Base-by-base conservation (phyloP, 2,888 invertebrate species). In the Aleiodes testaceus region DNA sequence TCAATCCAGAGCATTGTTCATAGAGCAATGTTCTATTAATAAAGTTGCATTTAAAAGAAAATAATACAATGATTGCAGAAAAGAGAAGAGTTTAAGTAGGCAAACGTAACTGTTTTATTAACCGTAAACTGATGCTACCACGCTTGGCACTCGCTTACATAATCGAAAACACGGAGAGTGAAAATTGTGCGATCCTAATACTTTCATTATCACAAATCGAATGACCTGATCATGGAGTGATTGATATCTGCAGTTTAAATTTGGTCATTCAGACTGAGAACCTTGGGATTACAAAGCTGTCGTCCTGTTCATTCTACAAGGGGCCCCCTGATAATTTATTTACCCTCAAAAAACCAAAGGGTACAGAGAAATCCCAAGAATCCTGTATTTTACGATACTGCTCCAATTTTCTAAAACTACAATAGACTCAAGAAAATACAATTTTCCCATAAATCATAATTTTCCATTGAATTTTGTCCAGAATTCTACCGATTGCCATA, bases 141-240 rank as follows among this genome's bases (percentile, higher is more conserved):
- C 75, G 74, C 74, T 77, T 76, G 73, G 70, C 73, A 72, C 74
- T 69, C 74, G 75, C 81, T 85, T 85, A 82, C 80, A 82, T 85
- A 85, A 85, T 85, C 84, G 84, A 85, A 85, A 85, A 84, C 84
- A 83, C 83, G 77, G 85, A 85, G 85, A 85, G 85, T 85, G 85
- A 86, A 86, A 86, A 85, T 85, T 82, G 81, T 79, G 79, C 78
- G 82, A 83, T 84, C 78, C 82, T 82, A 63, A 63, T 63, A 85
- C 85, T 85, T 85, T 85, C 84, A 82, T 84, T 80, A 78, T 74
- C 77, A 26, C 45, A 63, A 63, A 63, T 63, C 45, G n/a, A 59
- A n/a, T 63, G 44, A 45, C 63, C 26, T 45, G 63, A 26, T 36
- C 36, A 16, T 30, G 26, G 18, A 42, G 9, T 5, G 42, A 16